Conservation (phyloP, 2,888 invertebrate genomes). For the Drosophila colorata region DNA sequence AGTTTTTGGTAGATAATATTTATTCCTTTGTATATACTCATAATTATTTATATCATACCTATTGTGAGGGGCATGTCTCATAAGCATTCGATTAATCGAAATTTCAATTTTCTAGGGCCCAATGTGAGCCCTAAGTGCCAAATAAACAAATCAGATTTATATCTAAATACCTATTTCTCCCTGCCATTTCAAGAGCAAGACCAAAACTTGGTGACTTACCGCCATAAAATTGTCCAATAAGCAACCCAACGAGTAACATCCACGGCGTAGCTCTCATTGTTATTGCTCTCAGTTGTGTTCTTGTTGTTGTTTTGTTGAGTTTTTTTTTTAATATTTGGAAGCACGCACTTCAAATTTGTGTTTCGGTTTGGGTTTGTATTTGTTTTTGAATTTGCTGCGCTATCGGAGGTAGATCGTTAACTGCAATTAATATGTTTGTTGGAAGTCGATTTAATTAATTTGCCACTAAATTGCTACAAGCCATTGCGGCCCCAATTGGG, state of each 20-base stretch:
- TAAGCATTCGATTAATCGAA: background rate
- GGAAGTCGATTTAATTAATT: constrained; percentile 61
- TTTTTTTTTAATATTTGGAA: constrained; percentile 22
- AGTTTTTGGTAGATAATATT: too few relatives aligned
- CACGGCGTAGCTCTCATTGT: constrained; percentile 62
- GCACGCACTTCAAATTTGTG: constrained; percentile 41
- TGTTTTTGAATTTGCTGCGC: constrained; percentile 32
- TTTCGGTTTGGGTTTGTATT: constrained; percentile 17
- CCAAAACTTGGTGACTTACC: constrained; percentile 51
- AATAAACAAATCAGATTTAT: constrained; percentile 29
- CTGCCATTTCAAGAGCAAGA: too few relatives aligned
- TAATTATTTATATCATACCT: too few relatives aligned
- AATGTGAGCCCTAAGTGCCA: constrained; percentile 17
- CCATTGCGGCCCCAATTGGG: constrained; percentile 46
- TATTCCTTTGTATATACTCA: too few relatives aligned
- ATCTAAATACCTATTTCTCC: constrained; percentile 1
- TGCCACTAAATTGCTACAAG: constrained; percentile 50
- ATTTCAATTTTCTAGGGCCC: background rate
- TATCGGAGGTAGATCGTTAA: constrained; percentile 74
- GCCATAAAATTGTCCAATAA: constrained; percentile 62
- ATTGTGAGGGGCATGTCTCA: too few relatives aligned
- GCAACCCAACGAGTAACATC: constrained; percentile 58
- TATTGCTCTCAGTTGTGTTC: constrained; percentile 16
- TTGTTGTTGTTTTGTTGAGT: background rate
- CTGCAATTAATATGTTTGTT: constrained; percentile 75